These are phyloP conservation scores for Dryadula phaetusa DNA, from an alignment of 2,888 invertebrate species.

Conservation along the genomic window DNA sequence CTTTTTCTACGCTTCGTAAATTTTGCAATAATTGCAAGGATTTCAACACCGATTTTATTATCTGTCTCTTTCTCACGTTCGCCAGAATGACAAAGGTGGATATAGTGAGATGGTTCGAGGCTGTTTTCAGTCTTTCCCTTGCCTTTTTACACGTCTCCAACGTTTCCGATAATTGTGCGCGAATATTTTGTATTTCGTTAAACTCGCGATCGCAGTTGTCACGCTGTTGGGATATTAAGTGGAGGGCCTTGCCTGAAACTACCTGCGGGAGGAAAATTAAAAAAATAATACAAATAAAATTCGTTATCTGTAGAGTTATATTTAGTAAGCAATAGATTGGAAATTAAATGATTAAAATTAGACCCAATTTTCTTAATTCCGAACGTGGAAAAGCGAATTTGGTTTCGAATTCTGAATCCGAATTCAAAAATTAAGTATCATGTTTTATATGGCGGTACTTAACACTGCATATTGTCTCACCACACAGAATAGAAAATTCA, in stretches of 20 bases:
- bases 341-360: no score
- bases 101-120: constrained; percentile 92
- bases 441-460: no score
- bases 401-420: no score
- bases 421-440: no score
- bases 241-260: constrained; percentile 96
- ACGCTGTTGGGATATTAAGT: constrained; percentile 96
- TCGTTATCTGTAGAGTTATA: no score
- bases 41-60: constrained; percentile 90
- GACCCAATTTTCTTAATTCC: no score
- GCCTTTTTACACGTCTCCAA: constrained; percentile 89
- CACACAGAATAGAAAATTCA: no score
- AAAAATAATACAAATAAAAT: no score
- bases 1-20: constrained; percentile 92
- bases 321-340: no score
- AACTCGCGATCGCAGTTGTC: constrained; percentile 94
- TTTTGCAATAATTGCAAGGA: constrained; percentile 84
- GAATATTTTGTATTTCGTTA: constrained; percentile 88
- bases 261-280: constrained; percentile 78
- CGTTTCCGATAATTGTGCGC: constrained; percentile 88
- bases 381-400: no score
- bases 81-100: constrained; percentile 95
- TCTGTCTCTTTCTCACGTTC: constrained; percentile 94
- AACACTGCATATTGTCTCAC: no score
- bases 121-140: constrained; percentile 88